Base-by-base conservation (phyloP, 2,888 invertebrate genomes). In the Caenorhabditis drosophilae region DNA sequence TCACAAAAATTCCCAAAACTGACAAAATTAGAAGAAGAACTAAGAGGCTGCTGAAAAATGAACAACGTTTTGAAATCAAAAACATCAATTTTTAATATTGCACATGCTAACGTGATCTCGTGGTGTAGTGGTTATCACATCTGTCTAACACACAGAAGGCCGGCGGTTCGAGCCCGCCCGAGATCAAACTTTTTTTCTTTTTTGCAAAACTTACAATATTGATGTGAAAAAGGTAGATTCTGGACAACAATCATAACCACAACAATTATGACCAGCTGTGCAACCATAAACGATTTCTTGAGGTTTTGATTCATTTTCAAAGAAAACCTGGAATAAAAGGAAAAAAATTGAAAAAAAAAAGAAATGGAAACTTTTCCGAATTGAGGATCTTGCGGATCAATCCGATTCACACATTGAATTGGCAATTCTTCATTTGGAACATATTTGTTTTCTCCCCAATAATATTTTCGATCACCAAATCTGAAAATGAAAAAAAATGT, bases 161-260 rank as follows among this genome's bases (percentile, higher is more conserved):
- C 77, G 77, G 73, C 76, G 73, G 77, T 77, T 77, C 77, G 75
- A 77, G 60, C 70, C 76, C 73, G 76, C 75, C 77, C 77, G 77
- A 76, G 73, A 76, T 78, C 76, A 6, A n/a, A 44, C 20, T 26
- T 9, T 31, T 27, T 46, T 9, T 26, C 7, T 26, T 27, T 27
- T 25, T 9, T 2, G 6, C 3, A 12, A 35, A 23, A 68, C 71
- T 68, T 23, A 71, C 71, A 71, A 71, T 25, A 71, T 58, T 22
- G 66, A 62, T 16, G 64, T 71, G 51, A 71, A 71, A 53, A 71
- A 59, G 3, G 68, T 66, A 1, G 58, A 67, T 22, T 68, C 62
- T 1, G 47, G 16, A 34, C 66, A 68, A 41, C 71, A 71, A 35
- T 71, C 71, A 56, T 55, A 71, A 9, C 71, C 71, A 23, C 66